A percentile compares a stretch with the other conserved stretches of the same genome.
phyloP scores from a whole-genome alignment of 2,797 vertebrate species.

The Cyclopterus lumpus region DNA sequence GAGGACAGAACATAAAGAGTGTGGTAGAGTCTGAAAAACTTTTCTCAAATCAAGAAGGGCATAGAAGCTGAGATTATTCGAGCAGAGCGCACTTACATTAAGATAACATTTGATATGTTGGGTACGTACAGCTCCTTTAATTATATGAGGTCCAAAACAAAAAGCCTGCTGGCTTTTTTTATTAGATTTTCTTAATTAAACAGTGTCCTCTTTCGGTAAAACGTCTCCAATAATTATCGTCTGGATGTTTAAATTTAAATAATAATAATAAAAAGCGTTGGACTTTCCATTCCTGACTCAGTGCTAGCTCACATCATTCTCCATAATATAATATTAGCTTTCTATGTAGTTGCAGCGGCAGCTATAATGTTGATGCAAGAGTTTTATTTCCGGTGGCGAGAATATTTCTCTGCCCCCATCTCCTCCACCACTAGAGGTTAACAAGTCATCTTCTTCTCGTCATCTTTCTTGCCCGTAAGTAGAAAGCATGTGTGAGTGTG shows the following conservation, averaged over 20 bases:
- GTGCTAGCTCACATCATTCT: conserved; percentile 10
- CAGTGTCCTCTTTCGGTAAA: neutral
- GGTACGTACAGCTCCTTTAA: neutral
- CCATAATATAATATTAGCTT: conserved; percentile 25
- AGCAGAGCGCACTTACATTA: conserved; percentile 4
- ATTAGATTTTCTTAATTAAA: conserved; percentile 5
- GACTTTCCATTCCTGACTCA: conserved; percentile 16
- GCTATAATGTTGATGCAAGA: conserved; percentile 35
- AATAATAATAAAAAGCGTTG: neutral
- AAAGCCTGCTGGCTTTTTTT: neutral
- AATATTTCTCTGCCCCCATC: conserved; percentile 46
- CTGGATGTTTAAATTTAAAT: conserved; percentile 10
- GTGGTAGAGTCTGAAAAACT: neutral
- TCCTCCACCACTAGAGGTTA: conserved; percentile 75
- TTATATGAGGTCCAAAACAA: conserved; percentile 15
- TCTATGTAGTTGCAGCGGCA: conserved; percentile 17
- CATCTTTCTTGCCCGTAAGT: conserved; percentile 72
- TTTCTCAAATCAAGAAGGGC: conserved; percentile 20
- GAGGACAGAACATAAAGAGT: conserved; percentile 38
- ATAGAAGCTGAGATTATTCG: conserved; percentile 11
- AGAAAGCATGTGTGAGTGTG: conserved; percentile 46
- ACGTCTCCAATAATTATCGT: neutral
- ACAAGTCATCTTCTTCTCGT: conserved; percentile 86
- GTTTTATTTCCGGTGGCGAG: conserved; percentile 51
- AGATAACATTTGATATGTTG: conserved; percentile 25